phyloP scores from a whole-genome alignment of 2,797 vertebrate species.

The Notamacropus eugenii region DNA sequence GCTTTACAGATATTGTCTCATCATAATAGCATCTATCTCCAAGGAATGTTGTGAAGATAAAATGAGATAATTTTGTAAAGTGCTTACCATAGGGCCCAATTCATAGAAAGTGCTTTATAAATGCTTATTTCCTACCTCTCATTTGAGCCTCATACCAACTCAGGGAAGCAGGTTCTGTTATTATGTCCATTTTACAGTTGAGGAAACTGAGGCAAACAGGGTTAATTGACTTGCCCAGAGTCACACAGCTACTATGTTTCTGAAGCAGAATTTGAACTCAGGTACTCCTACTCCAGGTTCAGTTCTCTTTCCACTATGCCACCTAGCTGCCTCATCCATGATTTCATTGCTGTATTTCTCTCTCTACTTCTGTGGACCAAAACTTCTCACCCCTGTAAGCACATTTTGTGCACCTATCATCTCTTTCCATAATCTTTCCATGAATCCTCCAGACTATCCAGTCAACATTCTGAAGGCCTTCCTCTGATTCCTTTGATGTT shows the following conservation, averaged over 20 bases:
- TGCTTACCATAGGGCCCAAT: too few species aligned
- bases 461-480: too few species aligned
- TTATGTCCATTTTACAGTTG: not conserved
- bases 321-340: not conserved
- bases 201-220: not conserved
- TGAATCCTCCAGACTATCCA: not conserved
- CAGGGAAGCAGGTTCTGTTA: not conserved
- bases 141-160: not conserved
- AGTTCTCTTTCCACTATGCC: not conserved
- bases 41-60: too few species aligned
- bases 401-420: too few species aligned
- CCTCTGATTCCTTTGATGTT: too few species aligned
- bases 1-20: too few species aligned
- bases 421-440: not conserved
- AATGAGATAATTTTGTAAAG: not conserved
- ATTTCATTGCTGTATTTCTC: too few species aligned
- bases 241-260: not conserved
- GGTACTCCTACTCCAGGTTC: not conserved
- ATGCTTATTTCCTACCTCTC: not conserved
- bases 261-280: not conserved
- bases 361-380: too few species aligned
- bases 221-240: too few species aligned
- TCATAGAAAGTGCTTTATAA: not conserved
- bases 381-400: too few species aligned
- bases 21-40: too few species aligned